Evolutionary conservation across 2,113 vertebrate genomes (phyloP).

Genomic region (Apodemus speciosus): DNA sequence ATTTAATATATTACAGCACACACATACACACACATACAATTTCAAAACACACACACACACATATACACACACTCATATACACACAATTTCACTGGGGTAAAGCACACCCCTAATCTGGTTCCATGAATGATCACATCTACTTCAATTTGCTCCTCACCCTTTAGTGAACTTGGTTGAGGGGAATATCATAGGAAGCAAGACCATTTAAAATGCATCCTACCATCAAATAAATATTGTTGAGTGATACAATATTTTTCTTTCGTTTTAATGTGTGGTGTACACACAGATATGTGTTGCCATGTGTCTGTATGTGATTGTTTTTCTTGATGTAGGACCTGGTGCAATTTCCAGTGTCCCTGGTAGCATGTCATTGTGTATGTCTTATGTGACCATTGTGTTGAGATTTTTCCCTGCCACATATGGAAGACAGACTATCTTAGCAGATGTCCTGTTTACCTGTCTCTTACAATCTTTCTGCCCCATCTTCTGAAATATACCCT

Average conservation of each 20-base stretch:
- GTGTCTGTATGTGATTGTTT: not conserved
- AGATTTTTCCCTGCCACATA: not conserved
- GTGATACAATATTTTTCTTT: not conserved
- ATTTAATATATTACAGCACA: too few species aligned
- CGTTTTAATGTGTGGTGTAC: not conserved
- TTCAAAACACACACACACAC: too few species aligned
- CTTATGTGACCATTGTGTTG: not conserved
- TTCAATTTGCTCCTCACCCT: not conserved
- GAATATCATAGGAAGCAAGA: not conserved
- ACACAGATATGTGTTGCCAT: not conserved
- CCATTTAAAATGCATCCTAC: not conserved
- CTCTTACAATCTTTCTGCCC: not conserved
- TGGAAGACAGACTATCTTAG: not conserved
- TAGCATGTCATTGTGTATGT: not conserved
- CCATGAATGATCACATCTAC: not conserved
- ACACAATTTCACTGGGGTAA: too few species aligned
- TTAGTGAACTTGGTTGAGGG: not conserved
- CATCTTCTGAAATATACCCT: not conserved
- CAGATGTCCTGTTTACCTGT: not conserved
- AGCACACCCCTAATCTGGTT: too few species aligned
- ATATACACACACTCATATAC: too few species aligned
- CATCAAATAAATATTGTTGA: not conserved
- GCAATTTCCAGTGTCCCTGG: not conserved
- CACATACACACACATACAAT: too few species aligned
- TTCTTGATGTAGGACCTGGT: not conserved